A percentile compares a stretch with the other conserved stretches of the same genome.
Conservation (phyloP, 2,888 invertebrate genomes). For the Molorchus minor region DNA sequence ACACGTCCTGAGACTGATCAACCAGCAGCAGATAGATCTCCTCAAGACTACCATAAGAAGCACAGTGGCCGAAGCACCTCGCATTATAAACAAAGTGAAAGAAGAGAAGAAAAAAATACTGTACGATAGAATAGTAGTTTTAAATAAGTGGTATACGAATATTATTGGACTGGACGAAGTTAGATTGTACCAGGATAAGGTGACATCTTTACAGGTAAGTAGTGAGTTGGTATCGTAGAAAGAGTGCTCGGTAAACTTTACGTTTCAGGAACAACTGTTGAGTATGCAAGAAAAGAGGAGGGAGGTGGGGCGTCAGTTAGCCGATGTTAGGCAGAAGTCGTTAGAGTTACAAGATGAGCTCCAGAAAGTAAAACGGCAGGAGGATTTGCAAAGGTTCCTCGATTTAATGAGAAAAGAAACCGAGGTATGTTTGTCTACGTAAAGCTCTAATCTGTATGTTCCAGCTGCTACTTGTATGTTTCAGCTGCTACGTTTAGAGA, state of each 20-base stretch:
- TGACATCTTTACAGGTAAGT: slow-evolving; percentile 72
- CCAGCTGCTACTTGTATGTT: too few species aligned
- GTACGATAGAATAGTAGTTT: slow-evolving; percentile 62
- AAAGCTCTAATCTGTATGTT: background rate
- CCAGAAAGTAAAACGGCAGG: slow-evolving; percentile 79
- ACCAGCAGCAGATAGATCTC: slow-evolving; percentile 36
- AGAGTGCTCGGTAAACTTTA: background rate
- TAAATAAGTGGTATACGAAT: slow-evolving; percentile 74
- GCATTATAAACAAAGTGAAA: slow-evolving; percentile 45
- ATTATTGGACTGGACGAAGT: slow-evolving; percentile 83
- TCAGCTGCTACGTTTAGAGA: slow-evolving; percentile 71
- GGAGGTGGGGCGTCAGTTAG: slow-evolving; percentile 69
- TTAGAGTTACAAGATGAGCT: slow-evolving; percentile 79
- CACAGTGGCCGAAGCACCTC: slow-evolving; percentile 45
- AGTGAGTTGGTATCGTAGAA: background rate
- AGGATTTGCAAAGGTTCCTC: slow-evolving; percentile 73
- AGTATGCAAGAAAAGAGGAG: slow-evolving; percentile 73
- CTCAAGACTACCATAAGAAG: slow-evolving; percentile 44
- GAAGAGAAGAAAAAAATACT: slow-evolving; percentile 50
- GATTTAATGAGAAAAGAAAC: slow-evolving; percentile 77
- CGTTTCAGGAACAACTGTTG: slow-evolving; percentile 70
- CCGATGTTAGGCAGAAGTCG: slow-evolving; percentile 70
- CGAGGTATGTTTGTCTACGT: slow-evolving; percentile 60
- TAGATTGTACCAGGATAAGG: slow-evolving; percentile 76
- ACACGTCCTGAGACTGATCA: slow-evolving; percentile 29